Evolutionary conservation across 64 coral and sea anemone genomes (phyloP).

Genomic region (Stylophora pistillata): DNA sequence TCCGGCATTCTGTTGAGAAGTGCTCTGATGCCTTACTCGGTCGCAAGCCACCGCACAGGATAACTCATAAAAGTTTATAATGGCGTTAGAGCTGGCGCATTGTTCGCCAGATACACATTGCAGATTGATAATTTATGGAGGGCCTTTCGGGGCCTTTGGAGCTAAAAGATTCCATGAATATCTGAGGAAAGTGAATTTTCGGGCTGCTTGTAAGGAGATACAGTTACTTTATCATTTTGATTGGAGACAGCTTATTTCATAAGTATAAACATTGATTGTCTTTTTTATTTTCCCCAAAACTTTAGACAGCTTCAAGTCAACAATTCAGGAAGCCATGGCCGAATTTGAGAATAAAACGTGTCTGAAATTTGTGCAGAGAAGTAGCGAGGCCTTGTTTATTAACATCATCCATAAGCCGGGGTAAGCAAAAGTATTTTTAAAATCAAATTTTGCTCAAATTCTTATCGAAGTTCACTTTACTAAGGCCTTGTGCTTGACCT

Average conservation of each 20-base stretch:
- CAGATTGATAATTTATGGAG: no score
- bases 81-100: no score
- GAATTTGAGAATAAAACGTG: constrained; percentile 68
- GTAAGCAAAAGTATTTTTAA: constrained; percentile 1
- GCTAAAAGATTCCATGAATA: no score
- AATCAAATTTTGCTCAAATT: neutral
- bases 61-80: no score
- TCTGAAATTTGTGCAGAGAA: constrained; percentile 55
- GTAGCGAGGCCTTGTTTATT: constrained; percentile 51
- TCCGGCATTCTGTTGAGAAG: no score
- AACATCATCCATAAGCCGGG: constrained; percentile 43
- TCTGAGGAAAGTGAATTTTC: no score
- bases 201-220: no score
- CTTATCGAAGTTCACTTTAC: neutral
- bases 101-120: no score
- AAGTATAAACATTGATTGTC: neutral
- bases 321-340: constrained; percentile 56
- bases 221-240: no score
- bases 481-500: neutral
- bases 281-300: neutral
- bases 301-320: constrained; percentile 28
- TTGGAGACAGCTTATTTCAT: neutral
- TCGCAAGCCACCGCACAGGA: no score
- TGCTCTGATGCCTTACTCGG: no score
- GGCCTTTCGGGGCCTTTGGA: no score